Base-by-base conservation (phyloP, 2,113 vertebrate genomes). In the Larimichthys crocea region DNA sequence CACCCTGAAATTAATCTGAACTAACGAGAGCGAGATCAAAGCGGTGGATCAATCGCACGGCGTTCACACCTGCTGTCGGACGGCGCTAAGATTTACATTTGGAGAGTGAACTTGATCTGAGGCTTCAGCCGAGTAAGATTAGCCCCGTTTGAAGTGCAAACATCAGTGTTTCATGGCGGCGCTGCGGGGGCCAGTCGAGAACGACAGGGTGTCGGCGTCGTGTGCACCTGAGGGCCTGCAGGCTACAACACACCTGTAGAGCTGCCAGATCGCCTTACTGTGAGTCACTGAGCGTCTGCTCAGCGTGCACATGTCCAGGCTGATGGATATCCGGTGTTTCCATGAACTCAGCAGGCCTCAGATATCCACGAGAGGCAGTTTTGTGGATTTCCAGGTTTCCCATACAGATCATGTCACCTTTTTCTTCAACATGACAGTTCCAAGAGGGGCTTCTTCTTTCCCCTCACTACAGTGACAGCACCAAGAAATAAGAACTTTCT, bases 81-180 rank as follows among this genome's bases (percentile, higher is more conserved):
- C 50, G 0, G 20, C 3, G 67, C 17, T 46, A 9, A 59, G 24
- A 67, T 75, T 79, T 73, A 57, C 79, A 75, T 46, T 61, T 35
- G 0, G n/a, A 4, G 42, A 12, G 19, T 0, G 12, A 79, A 72
- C 65, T 0, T 4, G 62, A 76, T 76, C 79, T 19, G 56, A 82
- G 63, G 64, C 56, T 20, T 10, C 29, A 35, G 64, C 69, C 26
- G 62, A 31, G 22, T 9, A 0, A 70, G 26, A 61, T 68, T 5
- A 11, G 16, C 16, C 11, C 53, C 12, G 59, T 88, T 82, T 88
- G 76, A 85, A 80, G 83, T 82, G 52, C 31, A 84, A 48, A 83
- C 62, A 0, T 67, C 42, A 35, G 24, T 24, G n/a, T 64, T 42
- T 55, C 11, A 2, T 14, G 60, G 60, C 10, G 16, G 11, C 22